Base-by-base conservation (phyloP, 2,797 vertebrate species). In the Protonibea diacanthus region DNA sequence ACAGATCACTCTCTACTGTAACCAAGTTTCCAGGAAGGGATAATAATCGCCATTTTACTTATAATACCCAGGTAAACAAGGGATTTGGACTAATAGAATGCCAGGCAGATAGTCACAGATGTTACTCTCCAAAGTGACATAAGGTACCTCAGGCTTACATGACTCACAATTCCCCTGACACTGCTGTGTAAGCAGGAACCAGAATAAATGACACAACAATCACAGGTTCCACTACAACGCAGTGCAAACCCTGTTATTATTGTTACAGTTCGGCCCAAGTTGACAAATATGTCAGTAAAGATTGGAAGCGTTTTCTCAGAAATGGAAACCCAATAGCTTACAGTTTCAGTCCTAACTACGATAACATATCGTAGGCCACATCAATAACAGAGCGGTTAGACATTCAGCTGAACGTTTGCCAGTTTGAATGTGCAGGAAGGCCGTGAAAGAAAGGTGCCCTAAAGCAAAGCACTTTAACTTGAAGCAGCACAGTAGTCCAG, bases 1-100 rank as follows among this genome's bases (percentile, higher is more conserved):
- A 59, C 57, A 72, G 48, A 71, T 76, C 40, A n/a, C 64, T 78
- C 74, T 88, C 74, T 69, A 88, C 87, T 89, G 89, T 91, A 89
- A 87, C 87, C 76, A 87, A 78, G 81, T 88, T 90, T 85, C 82
- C 74, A 78, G 61, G 83, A 84, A 56, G 65, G 71, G 69, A 89
- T 81, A 92, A 90, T 94, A 86, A 95, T 95, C 93, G 93, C 91
- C 92, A 91, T 91, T 94, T 93, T 92, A 91, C 77, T 88, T 89
- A 82, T 94, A 95, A 94, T 91, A 87, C 91, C 51, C 82, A 55
- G 71, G 89, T 91, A 92, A 92, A 94, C 93, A 78, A 69, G 86
- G 89, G 90, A 94, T 92, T 88, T 92, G 74, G 80, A 74, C 89
- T 94, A 95, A 96, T 95, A 93, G 85, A 78, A 91, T 94, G 79